Base-by-base conservation (phyloP, 2,113 vertebrate genomes). In the Epinephelus lanceolatus region DNA sequence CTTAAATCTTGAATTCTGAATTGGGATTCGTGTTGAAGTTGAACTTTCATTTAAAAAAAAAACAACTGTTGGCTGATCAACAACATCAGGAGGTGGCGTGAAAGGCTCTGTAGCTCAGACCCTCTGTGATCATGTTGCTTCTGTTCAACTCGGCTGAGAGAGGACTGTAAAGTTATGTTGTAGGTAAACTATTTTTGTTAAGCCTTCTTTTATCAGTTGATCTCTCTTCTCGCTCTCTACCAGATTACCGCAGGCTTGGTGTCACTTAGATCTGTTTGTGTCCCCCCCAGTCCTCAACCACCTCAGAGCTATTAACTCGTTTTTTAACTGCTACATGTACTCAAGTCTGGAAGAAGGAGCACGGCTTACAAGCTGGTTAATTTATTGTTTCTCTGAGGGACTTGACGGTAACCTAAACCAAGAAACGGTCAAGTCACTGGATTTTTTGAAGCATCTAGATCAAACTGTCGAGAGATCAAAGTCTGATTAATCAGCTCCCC, bases 111-210 rank as follows among this genome's bases (percentile, higher is more conserved):
- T 15, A 3, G 17, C 67, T n/a, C 51, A 76, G 40, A 49, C 72
- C 76, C 71, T 63, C 59, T 14, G 45, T 40, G 30, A 57, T 78
- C 82, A 60, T 45, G 51, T 73, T 71, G 81, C 88, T 78, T 80
- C 73, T 85, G 70, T 84, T 45, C 27, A 71, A 57, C 81, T 88
- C 71, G 18, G 85, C 76, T 73, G 81, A 86, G 61, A 71, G 73
- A 76, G 57, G 70, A 84, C 71, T 85, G 67, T 86, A 71, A 89
- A 33, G 27, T 85, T 83, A 59, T 73, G 56, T 72, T 63, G 85
- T 91, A 85, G 85, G 90, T 80, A 79, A 89, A 76, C 57, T 81
- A 55, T 86, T 89, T 89, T 87, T 78, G 71, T 85, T 85, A 55
- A 78, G 76, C 74, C 45, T 21, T 56, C 10, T 67, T 49, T 73